Base-by-base conservation (phyloP, 2,888 invertebrate genomes). In the Lycia hirtaria region DNA sequence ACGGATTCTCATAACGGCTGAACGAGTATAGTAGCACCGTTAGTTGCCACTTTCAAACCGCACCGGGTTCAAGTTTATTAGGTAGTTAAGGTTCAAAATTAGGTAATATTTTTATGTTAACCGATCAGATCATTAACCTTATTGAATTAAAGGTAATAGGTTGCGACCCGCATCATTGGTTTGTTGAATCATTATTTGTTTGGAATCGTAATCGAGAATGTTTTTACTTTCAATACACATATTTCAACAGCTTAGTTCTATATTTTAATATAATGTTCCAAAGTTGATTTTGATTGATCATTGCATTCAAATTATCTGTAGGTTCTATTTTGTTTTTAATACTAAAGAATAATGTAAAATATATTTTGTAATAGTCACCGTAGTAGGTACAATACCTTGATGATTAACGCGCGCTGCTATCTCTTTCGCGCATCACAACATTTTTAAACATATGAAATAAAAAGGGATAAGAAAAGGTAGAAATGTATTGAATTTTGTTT, bases 71-170 rank as follows among this genome's bases (percentile, higher is more conserved):
- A 62, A 60, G 63, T 63, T 65, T 57, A 61, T 22, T 45, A 24
- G 6, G 10, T 22, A n/a, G 37, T 49, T 60, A 9, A 48, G 22
- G 12, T 50, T 48, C 30, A 10, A 41, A 51, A 60, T 62, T 48
- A 56, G 57, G 40, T 64, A 67, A 62, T 64, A 54, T 64, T 60
- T 60, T 61, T 60, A 47, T 61, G 55, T 62, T 47, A 35, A 52
- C 44, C 20, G 55, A 57, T 45, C 55, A 28, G 60, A 64, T 40
- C 60, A 52, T 52, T 67, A 58, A 67, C 64, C 67, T 67, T 64
- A 48, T 40, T 2, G 38, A 35, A 60, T 53, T 17, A 41, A 22
- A 48, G 51, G 26, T 50, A 56, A 41, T 57, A 44, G 50, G 61
- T 33, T 49, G 55, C 17, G 56, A 50, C 32, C 50, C 44, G 14